Conservation (phyloP, 2,888 invertebrate species). For the Listrodromus nycthemerus region DNA sequence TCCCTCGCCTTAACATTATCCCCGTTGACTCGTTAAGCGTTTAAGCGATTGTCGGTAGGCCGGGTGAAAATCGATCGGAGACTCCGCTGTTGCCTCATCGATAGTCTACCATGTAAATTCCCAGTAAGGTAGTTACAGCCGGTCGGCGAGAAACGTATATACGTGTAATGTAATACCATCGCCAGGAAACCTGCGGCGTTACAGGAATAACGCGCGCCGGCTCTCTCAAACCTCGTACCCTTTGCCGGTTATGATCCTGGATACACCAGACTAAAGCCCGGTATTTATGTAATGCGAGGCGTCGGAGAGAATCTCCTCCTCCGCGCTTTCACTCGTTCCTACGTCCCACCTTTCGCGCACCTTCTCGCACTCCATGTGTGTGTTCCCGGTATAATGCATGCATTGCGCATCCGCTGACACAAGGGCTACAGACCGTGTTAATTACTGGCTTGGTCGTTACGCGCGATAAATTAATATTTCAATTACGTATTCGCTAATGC, state of each 20-base stretch:
- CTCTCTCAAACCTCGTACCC: constrained; percentile 74
- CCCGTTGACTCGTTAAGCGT: constrained; percentile 25
- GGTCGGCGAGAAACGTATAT: background rate
- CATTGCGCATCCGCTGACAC: constrained; percentile 79
- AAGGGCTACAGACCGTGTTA: constrained; percentile 79
- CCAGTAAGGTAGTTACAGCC: constrained; percentile 3
- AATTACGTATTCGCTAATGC: constrained; percentile 80
- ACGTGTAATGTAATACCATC: constrained; percentile 1
- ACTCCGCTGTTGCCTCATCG: constrained; percentile 8
- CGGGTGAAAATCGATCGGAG: constrained; percentile 31
- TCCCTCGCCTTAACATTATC: background rate
- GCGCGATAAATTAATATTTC: constrained; percentile 83
- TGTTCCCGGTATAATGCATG: constrained; percentile 76
- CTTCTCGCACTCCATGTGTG: constrained; percentile 12
- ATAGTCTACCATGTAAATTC: constrained; percentile 32
- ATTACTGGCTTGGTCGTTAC: constrained; percentile 79
- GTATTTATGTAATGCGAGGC: constrained; percentile 80
- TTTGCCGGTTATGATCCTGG: constrained; percentile 79
- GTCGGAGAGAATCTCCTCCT: background rate
- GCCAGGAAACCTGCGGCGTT: background rate
- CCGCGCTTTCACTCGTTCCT: constrained; percentile 42
- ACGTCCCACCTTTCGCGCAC: constrained; percentile 17
- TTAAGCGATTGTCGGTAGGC: constrained; percentile 27
- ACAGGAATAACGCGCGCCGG: constrained; percentile 71
- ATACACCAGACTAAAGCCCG: constrained; percentile 75